Percentiles rank a stretch among this genome's conserved stretches.
Evolutionary conservation across 2,113 vertebrate genomes (phyloP).

Genomic region (Aramus guarauna): DNA sequence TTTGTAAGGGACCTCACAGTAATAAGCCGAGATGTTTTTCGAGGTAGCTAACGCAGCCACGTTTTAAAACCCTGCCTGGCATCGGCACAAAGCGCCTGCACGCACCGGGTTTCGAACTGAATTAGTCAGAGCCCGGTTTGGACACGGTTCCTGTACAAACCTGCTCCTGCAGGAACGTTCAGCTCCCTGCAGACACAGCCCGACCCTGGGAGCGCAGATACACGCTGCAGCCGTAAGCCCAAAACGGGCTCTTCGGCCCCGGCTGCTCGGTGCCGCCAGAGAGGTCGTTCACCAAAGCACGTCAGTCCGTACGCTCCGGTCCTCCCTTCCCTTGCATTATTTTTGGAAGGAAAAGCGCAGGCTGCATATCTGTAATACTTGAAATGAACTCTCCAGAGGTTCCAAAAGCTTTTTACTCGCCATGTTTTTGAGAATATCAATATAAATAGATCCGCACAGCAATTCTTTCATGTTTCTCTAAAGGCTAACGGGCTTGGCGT

Average conservation of each 20-base stretch:
- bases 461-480: not conserved
- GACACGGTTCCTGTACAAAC: not conserved
- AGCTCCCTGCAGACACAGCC: not conserved
- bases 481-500: not conserved
- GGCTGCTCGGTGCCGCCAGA: not conserved
- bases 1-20: not conserved
- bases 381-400: not conserved
- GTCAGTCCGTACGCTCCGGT: rapidly evolving
- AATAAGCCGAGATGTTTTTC: not conserved
- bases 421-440: not conserved
- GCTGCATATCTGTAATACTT: not conserved
- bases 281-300: not conserved
- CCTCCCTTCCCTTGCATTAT: not conserved
- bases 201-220: not conserved
- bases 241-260: not conserved
- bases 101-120: rapidly evolving
- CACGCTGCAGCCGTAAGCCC: no score
- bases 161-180: not conserved
- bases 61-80: not conserved
- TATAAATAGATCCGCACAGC: not conserved
- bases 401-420: not conserved
- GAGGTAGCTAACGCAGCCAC: not conserved
- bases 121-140: not conserved
- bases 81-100: not conserved
- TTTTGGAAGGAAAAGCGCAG: not conserved